phyloP scores from a whole-genome alignment of 2,888 invertebrate genomes.

The Willowsia nigromaculata region DNA sequence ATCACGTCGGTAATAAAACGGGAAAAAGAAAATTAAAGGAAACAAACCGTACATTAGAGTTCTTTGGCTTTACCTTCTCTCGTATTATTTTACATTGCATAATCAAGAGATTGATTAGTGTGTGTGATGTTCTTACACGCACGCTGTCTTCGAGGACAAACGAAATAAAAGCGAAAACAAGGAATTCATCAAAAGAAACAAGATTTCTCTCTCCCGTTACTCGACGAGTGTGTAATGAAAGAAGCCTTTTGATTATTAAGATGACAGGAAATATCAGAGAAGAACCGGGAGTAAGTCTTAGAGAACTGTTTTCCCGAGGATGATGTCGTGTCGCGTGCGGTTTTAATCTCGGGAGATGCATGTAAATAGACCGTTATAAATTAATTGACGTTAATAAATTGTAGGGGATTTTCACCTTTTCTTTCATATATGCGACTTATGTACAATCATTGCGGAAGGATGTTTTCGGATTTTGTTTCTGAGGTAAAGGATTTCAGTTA shows the following conservation, averaged over 20 bases:
- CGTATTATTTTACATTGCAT: background rate
- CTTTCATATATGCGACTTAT: background rate
- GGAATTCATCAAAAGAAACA: background rate
- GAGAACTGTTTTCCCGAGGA: no score
- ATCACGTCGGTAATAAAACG: background rate
- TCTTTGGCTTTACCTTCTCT: no score
- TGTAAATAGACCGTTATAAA: constrained; percentile 7
- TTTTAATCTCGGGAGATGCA: constrained; percentile 16
- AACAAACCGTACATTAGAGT: background rate
- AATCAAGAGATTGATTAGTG: background rate
- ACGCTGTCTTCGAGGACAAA: background rate
- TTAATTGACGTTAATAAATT: constrained; percentile 22
- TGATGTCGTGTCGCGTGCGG: background rate
- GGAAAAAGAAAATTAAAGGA: background rate
- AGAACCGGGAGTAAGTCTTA: no score
- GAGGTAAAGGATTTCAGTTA: no score
- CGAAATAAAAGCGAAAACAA: background rate
- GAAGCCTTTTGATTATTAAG: no score
- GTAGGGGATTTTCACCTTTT: background rate
- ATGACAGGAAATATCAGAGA: no score
- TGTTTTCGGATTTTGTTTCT: no score
- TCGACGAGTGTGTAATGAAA: no score
- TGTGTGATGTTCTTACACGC: background rate
- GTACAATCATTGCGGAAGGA: no score
- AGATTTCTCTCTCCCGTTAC: background rate